Conservation (phyloP, 2,888 invertebrate genomes). For the Rhopalosiphum nymphaeae region DNA sequence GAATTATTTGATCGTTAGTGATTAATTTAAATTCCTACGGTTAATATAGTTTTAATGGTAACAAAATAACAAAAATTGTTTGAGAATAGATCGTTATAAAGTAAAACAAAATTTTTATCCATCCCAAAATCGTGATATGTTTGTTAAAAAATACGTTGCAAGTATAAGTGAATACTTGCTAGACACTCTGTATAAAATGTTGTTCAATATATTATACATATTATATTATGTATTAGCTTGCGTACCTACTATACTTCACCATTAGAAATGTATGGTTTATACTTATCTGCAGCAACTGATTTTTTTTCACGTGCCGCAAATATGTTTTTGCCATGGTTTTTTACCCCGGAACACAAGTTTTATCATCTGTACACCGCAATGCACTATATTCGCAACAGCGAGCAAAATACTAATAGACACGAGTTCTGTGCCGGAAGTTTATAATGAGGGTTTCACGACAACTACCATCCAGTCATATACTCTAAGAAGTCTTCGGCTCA, state of each 20-base stretch:
- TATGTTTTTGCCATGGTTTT: neutral
- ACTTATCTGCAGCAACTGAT: neutral
- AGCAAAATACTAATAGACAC: constrained; percentile 23
- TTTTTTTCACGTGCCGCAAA: neutral
- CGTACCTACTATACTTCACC: neutral
- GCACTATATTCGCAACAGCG: neutral
- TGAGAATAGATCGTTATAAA: neutral
- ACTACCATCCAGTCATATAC: neutral
- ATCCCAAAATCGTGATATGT: no score
- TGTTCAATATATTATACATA: neutral
- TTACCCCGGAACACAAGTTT: neutral
- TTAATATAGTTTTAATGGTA: neutral
- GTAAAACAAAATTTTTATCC: no score
- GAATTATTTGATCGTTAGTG: neutral
- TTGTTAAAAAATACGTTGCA: neutral
- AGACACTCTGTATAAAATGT: neutral
- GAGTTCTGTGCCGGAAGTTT: constrained; percentile 31
- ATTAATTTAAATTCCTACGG: neutral
- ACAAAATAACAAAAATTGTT: neutral
- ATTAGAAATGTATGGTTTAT: neutral
- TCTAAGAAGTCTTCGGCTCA: neutral
- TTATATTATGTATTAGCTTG: neutral
- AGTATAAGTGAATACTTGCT: neutral
- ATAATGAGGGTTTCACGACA: constrained; percentile 8
- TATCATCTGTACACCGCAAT: neutral